These are phyloP conservation scores for Pseudomyrmex pallidus DNA, from an alignment of 1,140 invertebrate species.

Conservation along the genomic window DNA sequence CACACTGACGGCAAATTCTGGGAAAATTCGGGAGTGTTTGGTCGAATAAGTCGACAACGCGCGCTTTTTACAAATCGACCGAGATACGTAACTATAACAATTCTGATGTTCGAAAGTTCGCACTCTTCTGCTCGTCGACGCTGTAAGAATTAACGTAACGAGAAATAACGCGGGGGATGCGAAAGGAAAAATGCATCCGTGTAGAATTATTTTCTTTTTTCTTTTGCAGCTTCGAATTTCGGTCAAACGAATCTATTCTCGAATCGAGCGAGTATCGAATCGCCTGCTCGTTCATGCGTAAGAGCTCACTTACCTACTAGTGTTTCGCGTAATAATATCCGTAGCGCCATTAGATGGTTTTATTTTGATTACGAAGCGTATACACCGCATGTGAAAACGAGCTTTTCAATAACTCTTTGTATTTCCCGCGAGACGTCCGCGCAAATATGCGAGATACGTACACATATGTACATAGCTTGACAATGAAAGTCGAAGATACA, in stretches of 20 bases:
- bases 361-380: background rate
- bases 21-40: background rate
- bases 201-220: background rate
- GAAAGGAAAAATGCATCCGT: background rate
- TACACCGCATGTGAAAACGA: conserved; percentile 37
- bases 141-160: no score
- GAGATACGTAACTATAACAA: no score
- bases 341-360: conserved; percentile 9
- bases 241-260: background rate
- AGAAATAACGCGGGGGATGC: no score
- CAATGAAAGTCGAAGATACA: conserved; percentile 47
- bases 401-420: conserved; percentile 55
- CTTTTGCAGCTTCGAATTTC: background rate
- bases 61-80: no score
- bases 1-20: background rate
- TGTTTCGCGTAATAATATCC: conserved; percentile 16
- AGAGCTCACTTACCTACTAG: background rate
- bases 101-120: no score
- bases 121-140: no score
- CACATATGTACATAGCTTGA: conserved; percentile 26
- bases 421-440: conserved; percentile 15
- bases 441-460: background rate
- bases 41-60: background rate
- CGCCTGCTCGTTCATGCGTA: no score
- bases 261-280: background rate